Base-by-base conservation (phyloP, 2,113 vertebrate species). In the Anseranas semipalmata region DNA sequence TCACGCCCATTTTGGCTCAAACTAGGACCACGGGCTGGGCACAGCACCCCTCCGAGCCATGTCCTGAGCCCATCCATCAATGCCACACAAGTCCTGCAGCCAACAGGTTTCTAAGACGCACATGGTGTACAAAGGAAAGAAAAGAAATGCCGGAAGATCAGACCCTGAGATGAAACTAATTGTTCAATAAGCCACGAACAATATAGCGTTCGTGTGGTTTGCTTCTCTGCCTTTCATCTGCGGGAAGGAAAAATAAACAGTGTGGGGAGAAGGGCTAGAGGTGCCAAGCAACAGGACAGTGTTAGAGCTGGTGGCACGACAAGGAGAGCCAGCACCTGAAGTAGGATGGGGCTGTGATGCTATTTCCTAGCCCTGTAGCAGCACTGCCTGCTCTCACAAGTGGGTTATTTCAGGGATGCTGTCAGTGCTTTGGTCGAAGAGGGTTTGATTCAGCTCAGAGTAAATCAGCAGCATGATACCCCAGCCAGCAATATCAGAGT, bases 181-280 rank as follows among this genome's bases (percentile, higher is more conserved):
- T 81, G 95, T 92, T 93, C 90, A 93, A 94, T 89, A 96, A 96
- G 89, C 77, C 93, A 79, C 70, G 86, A 96, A 95, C 91, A 95
- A 89, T 39, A 14, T 0, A 50, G 39, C 9, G 0, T 22, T 63
- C 17, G 33, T 75, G 72, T 10, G 1, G 95, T 74, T 93, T 90
- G 65, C 27, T 94, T 41, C 80, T 59, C 60, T 86, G 90, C 93
- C 85, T 90, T 96, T 96, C 88, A 77, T 93, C 85, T 60, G 41
- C 0, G 6, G 74, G 59, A 87, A 93, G 85, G 74, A 50, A 93
- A 94, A 95, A 77, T 41, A 85, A 93, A 94, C 82, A 94, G 55
- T 14, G 48, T 0, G 2, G 12, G 72, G 65, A 86, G 46, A 90
- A 85, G 79, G 88, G 52, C 11, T 39, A 83, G 83, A 88, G 86